These are phyloP conservation scores for Drosophila nigromelanica DNA, from an alignment of 1,140 invertebrate species.

Conservation along the genomic window DNA sequence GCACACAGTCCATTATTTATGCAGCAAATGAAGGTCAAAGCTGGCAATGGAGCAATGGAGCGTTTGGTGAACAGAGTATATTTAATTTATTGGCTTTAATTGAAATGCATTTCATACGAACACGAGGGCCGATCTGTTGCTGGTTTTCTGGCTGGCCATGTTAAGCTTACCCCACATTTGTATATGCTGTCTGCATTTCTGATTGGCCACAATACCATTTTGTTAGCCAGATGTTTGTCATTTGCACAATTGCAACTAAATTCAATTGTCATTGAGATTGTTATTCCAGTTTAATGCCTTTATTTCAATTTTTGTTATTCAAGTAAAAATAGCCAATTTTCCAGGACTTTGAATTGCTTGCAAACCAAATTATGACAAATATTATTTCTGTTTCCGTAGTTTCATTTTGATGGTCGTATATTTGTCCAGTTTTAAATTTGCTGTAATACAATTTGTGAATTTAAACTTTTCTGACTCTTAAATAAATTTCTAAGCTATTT, in stretches of 20 bases:
- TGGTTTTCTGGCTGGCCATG: slow-evolving; percentile 19
- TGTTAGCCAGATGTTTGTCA: slow-evolving; percentile 24
- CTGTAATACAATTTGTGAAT: slow-evolving; percentile 8
- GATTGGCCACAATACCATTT: slow-evolving; percentile 6
- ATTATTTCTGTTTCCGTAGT: not conserved
- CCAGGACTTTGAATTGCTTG: no score
- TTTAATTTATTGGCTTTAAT: slow-evolving; percentile 70
- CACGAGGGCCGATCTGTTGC: slow-evolving; percentile 19
- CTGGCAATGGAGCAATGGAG: not conserved
- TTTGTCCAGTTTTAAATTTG: not conserved
- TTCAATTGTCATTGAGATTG: slow-evolving; percentile 1
- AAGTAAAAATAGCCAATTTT: no score
- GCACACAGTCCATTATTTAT: slow-evolving; percentile 54
- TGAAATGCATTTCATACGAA: slow-evolving; percentile 59
- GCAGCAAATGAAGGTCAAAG: slow-evolving; percentile 35
- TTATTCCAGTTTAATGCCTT: not conserved
- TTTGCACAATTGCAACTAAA: not conserved
- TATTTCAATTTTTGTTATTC: no score
- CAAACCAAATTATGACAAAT: not conserved
- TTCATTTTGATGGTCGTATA: not conserved
- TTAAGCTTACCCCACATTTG: slow-evolving; percentile 21
- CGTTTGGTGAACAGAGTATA: slow-evolving; percentile 9
- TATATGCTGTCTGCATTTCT: not conserved
- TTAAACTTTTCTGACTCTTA: slow-evolving; percentile 13
- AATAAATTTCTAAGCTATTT: slow-evolving; percentile 21